Base-by-base conservation (phyloP, 2,113 vertebrate genomes). In the Cheilinus undulatus region DNA sequence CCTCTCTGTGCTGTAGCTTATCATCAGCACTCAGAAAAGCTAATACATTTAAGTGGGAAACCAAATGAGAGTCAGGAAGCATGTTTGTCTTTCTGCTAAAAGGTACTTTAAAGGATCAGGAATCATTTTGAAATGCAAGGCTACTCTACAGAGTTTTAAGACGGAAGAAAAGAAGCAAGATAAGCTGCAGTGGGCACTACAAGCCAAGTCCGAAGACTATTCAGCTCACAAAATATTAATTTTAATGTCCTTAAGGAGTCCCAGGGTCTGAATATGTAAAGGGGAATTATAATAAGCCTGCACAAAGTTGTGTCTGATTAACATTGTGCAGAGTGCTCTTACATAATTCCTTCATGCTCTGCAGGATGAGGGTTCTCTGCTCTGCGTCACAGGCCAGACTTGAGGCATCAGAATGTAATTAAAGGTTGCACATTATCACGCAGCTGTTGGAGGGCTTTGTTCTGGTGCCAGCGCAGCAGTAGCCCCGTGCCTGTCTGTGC, bases 381-480 rank as follows among this genome's bases (percentile, higher is more conserved):
- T 77, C 68, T 58, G 66, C 30, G 43, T 76, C 82, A 69, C 45
- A 32, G 87, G 82, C 80, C 71, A 86, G 82, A 88, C 86, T 82
- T 64, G 80, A 83, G 83, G 85, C 87, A 83, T 89, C 83, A 83
- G 71, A 78, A 80, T 82, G 85, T 88, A 90, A 91, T 91, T 87
- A 87, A 90, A 90, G 78, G 84, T 77, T 89, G 81, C 78, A 84
- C 78, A 87, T 92, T 83, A 89, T 88, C 78, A 90, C 80, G 78
- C 89, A 88, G 86, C 86, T 88, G 90, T 90, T 84, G 30, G 73
- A 75, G 52, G 30, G 56, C 86, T 91, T 89, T 91, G 87, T 91
- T 89, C 74, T 60, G 76, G 57, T 84, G 87, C 85, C 78, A 85
- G 82, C 69, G 64, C 66, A 76, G 83, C 82, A 80, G 73, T 60